Conservation (phyloP, 2,888 invertebrate species). For the Bibio marci region DNA sequence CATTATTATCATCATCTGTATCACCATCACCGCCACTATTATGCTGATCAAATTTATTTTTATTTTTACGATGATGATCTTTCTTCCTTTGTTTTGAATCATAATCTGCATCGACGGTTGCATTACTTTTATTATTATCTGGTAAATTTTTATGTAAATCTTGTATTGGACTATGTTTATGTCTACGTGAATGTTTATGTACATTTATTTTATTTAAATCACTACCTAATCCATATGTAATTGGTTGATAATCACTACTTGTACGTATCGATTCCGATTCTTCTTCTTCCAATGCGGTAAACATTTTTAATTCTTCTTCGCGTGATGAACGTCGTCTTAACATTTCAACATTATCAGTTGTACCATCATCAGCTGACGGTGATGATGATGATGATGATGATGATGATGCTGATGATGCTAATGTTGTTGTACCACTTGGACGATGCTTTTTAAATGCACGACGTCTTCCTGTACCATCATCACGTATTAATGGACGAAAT, state of each 20-base stretch:
- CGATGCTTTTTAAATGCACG: constrained; percentile 41
- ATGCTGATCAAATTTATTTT: background rate
- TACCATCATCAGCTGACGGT: too few relatives aligned
- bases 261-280: constrained; percentile 30
- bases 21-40: constrained; percentile 5
- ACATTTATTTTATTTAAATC: constrained; percentile 21
- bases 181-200: constrained; percentile 18
- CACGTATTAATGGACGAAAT: constrained; percentile 39
- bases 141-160: constrained; percentile 9
- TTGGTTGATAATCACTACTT: constrained; percentile 20
- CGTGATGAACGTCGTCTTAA: constrained; percentile 31
- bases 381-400: constrained; percentile 36
- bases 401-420: too few relatives aligned
- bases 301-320: constrained; percentile 44
- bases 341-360: too few relatives aligned
- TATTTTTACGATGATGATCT: background rate
- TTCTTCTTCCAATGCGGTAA: constrained; percentile 45
- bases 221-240: constrained; percentile 23
- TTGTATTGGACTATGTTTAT: constrained; percentile 25
- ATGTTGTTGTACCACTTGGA: constrained; percentile 37
- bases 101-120: too few relatives aligned
- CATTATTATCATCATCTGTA: background rate
- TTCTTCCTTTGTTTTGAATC: too few relatives aligned
- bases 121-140: background rate
- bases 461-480: constrained; percentile 41